Evolutionary conservation across 2,113 vertebrate genomes (phyloP), one percentile per base, ranked within the genome.

Genomic region (Crotalus horridus): DNA sequence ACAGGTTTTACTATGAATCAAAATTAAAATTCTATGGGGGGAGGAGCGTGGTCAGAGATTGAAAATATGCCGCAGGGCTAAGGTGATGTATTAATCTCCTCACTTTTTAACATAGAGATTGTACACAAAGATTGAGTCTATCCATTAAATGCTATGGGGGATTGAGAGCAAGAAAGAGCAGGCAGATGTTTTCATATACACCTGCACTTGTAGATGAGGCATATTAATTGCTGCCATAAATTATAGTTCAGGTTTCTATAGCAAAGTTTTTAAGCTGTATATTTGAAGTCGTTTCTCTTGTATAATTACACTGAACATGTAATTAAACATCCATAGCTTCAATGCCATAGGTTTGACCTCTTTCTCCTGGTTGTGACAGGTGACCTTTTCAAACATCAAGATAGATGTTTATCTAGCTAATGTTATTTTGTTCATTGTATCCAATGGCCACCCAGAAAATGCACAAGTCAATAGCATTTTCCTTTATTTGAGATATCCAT

Each of bases 401-500:
- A 92, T 94, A 92, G 13, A 1, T 6, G 6, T 89, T 90, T 56
- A 91, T 85, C 91, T 20, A 94, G 1, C 89, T 87, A 95, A 69
- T 88, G 23, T 46, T 46, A 6, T 3, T 94, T 23, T 59, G 55
- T 48, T 33, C 12, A 93, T 93, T 61, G 20, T 87, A 91, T 15
- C 54, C 26, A 87, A 87, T 64, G 64, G 26, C 86, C 59, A 94
- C 59, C 24, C 61, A 33, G 56, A 93, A 91, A 90, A 86, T 1
- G n/a, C 0, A 23, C 85, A 11, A n/a, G 74, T 43, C 54, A 24
- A 1, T 1, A 51, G 87, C 85, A n/a, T 89, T 48, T 0, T 17
- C n/a, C 81, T 89, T 90, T 21, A 94, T 92, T 48, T 93, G 26
- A 89, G 88, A 33, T 94, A 91, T 81, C 23, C 85, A 56, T 91